Evolutionary conservation across 2,113 vertebrate genomes (phyloP).

Genomic region (Shinisaurus crocodilurus): DNA sequence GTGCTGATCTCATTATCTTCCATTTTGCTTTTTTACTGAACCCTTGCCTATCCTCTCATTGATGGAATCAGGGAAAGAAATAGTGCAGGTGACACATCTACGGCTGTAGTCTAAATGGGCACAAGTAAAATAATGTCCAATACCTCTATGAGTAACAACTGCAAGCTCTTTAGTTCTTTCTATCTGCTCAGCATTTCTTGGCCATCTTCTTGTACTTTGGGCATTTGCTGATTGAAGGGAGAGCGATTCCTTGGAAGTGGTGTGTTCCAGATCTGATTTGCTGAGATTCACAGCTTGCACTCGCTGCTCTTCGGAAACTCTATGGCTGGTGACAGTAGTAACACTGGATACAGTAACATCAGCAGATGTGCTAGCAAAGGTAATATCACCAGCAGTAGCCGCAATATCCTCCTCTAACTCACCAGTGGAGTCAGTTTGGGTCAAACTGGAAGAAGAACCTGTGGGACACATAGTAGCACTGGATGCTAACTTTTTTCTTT

Average conservation of each 20-base stretch:
- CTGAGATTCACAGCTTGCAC: slow-evolving; percentile 76
- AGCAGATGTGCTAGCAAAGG: slow-evolving; percentile 84
- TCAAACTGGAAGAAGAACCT: slow-evolving; percentile 86
- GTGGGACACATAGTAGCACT: slow-evolving; percentile 88
- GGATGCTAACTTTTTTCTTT: slow-evolving; percentile 89
- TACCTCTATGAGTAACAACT: slow-evolving; percentile 89
- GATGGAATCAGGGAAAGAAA: slow-evolving; percentile 13
- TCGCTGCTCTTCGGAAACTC: slow-evolving; percentile 78
- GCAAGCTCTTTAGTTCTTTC: slow-evolving; percentile 87
- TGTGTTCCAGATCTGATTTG: slow-evolving; percentile 78
- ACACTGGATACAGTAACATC: slow-evolving; percentile 84
- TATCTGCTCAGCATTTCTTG: slow-evolving; percentile 86
- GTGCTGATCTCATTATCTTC: not conserved
- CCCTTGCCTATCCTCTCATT: slow-evolving; percentile 34
- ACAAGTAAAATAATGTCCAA: slow-evolving; percentile 86
- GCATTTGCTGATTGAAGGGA: slow-evolving; percentile 77
- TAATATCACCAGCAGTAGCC: slow-evolving; percentile 80
- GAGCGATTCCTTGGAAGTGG: slow-evolving; percentile 70
- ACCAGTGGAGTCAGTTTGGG: slow-evolving; percentile 85
- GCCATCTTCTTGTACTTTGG: slow-evolving; percentile 79
- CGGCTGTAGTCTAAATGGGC: slow-evolving; percentile 74
- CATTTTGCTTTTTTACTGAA: slow-evolving; percentile 24
- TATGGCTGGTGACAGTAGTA: slow-evolving; percentile 80
- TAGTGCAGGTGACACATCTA: slow-evolving; percentile 57
- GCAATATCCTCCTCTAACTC: slow-evolving; percentile 85